phyloP scores from a whole-genome alignment of 2,113 vertebrate species.

The Poeciliopsis retropinna region DNA sequence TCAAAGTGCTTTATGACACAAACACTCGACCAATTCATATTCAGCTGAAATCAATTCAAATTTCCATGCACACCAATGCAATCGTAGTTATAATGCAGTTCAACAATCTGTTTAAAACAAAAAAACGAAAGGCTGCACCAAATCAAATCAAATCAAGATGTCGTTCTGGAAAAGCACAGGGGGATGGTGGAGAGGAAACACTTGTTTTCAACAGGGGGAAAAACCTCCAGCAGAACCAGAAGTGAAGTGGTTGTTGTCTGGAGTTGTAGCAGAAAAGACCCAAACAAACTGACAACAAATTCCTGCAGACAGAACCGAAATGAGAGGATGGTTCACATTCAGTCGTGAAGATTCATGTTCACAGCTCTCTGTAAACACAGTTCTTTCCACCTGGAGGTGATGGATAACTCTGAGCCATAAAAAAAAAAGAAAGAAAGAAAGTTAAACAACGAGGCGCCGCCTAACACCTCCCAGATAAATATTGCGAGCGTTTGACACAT shows the following conservation, averaged over 20 bases:
- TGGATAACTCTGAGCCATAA: conserved; percentile 23
- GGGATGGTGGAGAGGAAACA: no score
- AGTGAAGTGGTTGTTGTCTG: no score
- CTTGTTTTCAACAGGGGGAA: no score
- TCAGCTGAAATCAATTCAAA: neutral
- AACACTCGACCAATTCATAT: neutral
- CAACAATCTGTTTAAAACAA: neutral
- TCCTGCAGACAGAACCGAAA: neutral
- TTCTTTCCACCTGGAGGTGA: conserved; percentile 11
- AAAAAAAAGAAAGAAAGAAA: conserved; percentile 32
- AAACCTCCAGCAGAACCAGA: neutral
- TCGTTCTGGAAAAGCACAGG: neutral
- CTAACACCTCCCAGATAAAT: conserved; percentile 61
- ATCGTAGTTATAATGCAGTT: no score
- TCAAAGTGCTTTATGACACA: neutral
- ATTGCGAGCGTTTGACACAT: conserved; percentile 41
- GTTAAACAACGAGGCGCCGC: conserved; percentile 29
- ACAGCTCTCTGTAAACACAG: conserved; percentile 21
- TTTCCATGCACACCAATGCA: neutral
- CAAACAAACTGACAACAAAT: no score
- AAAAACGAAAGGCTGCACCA: neutral
- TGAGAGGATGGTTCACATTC: neutral
- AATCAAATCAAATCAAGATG: neutral
- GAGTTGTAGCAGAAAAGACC: no score
- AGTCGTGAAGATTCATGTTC: conserved; percentile 1